phyloP scores from a whole-genome alignment of 2,888 invertebrate species.

The Cylloceria caligata region DNA sequence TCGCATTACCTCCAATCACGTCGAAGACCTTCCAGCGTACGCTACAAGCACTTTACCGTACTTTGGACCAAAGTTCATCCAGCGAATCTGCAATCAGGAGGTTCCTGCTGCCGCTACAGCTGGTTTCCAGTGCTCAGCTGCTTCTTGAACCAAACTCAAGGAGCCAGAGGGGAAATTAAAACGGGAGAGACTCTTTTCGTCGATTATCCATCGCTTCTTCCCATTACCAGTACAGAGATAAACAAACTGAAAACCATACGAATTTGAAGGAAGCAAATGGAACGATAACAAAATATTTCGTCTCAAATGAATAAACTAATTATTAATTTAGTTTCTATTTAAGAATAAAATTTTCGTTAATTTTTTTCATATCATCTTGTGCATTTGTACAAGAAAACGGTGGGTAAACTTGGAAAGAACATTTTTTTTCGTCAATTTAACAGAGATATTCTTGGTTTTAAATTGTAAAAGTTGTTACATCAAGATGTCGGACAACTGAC shows the following conservation, averaged over 20 bases:
- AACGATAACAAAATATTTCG: neutral
- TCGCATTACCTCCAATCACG: constrained; percentile 63
- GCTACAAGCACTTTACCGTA: constrained; percentile 56
- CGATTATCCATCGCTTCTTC: constrained; percentile 41
- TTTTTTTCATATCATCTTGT: neutral
- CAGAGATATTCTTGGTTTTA: constrained; percentile 3
- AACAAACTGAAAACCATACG: neutral
- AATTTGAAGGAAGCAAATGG: neutral
- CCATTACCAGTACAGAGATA: constrained; percentile 13
- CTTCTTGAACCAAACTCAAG: constrained; percentile 47
- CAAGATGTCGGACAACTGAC: constrained; percentile 26
- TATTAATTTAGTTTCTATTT: no score
- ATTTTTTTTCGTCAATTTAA: neutral
- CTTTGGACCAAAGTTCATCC: constrained; percentile 62
- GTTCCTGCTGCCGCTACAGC: constrained; percentile 20
- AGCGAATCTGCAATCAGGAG: constrained; percentile 65
- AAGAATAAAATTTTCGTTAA: no score
- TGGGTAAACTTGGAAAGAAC: neutral
- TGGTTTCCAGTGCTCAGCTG: constrained; percentile 40
- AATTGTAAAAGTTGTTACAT: constrained; percentile 18
- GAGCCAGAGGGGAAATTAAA: constrained; percentile 62
- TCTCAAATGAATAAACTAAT: no score
- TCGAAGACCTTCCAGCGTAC: constrained; percentile 30
- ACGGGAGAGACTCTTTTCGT: constrained; percentile 34
- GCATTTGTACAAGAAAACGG: neutral